Evolutionary conservation across 2,888 invertebrate species (phyloP).

Genomic region (Lamellibrachia columna): DNA sequence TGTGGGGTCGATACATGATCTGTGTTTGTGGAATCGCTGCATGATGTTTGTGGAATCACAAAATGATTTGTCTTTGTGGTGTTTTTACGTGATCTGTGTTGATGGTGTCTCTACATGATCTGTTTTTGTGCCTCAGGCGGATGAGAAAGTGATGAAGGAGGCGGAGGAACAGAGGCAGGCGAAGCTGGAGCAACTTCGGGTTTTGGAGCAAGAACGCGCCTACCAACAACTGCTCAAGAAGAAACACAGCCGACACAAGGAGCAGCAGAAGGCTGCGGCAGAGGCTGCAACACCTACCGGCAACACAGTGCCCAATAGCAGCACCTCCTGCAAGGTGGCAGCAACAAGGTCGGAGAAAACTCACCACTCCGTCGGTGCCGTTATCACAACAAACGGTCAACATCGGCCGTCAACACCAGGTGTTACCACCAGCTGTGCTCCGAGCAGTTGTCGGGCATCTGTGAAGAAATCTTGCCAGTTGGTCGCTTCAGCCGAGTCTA

Average conservation of each 20-base stretch:
- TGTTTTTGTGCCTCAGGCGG: conserved; percentile 43
- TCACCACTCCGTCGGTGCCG: not conserved
- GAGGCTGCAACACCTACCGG: not conserved
- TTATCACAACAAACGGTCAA: not conserved
- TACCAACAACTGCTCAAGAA: conserved; percentile 29
- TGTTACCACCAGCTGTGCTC: conserved; percentile 1
- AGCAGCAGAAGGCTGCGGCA: conserved; percentile 22
- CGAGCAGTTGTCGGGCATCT: not conserved
- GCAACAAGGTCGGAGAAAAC: not conserved
- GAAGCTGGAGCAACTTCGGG: not conserved
- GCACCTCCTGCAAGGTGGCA: not conserved
- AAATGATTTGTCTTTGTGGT: no score
- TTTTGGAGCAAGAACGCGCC: conserved; percentile 16
- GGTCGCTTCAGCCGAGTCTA: not conserved
- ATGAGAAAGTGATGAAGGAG: conserved; percentile 51
- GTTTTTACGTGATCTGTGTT: no score
- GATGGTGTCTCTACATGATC: not conserved
- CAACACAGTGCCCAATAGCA: not conserved
- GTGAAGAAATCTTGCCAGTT: conserved; percentile 11
- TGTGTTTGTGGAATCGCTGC: no score
- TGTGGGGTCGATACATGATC: no score
- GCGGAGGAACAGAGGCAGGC: conserved; percentile 34
- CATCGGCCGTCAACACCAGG: not conserved
- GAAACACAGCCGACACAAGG: conserved; percentile 33
- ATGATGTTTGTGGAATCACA: no score